phyloP scores from a whole-genome alignment of 1,140 invertebrate genomes.

The Dendroctonus valens region DNA sequence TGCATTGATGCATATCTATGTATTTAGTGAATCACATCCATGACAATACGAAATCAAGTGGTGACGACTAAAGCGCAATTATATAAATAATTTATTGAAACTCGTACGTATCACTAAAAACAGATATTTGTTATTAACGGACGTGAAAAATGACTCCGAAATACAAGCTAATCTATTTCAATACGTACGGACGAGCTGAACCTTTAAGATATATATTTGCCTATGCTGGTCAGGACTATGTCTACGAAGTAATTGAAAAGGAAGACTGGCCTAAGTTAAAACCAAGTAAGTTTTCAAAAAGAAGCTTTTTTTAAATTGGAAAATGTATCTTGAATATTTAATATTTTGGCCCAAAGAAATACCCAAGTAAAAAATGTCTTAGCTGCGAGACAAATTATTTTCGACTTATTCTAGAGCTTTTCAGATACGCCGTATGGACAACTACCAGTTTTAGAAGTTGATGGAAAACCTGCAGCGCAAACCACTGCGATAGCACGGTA shows the following conservation, averaged over 20 bases:
- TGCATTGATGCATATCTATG: too few species aligned
- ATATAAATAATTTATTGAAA: too few species aligned
- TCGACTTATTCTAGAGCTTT: background rate
- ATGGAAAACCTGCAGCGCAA: too few species aligned
- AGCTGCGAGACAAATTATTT: too few species aligned
- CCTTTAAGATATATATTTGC: conserved; percentile 13
- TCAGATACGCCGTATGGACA: too few species aligned
- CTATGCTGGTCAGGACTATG: conserved; percentile 11
- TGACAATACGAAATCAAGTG: too few species aligned
- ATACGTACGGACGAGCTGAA: conserved; percentile 7
- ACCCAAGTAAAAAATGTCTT: background rate
- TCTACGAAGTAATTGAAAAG: background rate
- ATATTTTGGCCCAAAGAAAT: background rate
- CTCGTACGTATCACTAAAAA: too few species aligned
- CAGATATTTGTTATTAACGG: too few species aligned
- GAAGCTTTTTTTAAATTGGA: background rate
- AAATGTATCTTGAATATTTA: background rate
- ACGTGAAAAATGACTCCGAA: background rate
- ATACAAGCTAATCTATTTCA: conserved; percentile 16
- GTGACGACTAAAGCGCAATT: too few species aligned
- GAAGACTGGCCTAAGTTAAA: conserved; percentile 8
- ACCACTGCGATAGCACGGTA: conserved; percentile 5
- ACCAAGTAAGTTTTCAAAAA: conserved; percentile 5
- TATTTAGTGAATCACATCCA: too few species aligned
- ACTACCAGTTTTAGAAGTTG: too few species aligned